phyloP scores from a whole-genome alignment of 37 sponge, comb jelly and placozoan genomes.

The Diacarnus erythraeanus region DNA sequence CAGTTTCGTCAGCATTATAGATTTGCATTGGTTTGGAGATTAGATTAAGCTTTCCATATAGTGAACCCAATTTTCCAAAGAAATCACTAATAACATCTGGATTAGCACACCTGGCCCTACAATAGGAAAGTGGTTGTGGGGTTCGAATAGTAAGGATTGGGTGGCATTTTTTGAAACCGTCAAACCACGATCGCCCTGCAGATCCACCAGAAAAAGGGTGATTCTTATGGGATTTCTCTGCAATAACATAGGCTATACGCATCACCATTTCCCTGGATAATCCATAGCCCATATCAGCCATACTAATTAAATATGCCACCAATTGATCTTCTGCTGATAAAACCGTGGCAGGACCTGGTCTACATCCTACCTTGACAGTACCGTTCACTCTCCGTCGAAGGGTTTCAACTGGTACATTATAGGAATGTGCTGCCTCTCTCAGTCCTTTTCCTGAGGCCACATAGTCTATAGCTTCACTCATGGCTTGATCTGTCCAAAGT shows the following conservation, averaged over 20 bases:
- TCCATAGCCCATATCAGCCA: conserved; percentile 59
- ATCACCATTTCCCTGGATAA: conserved; percentile 44
- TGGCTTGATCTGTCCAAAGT: conserved; percentile 38
- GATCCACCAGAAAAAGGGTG: conserved; percentile 46
- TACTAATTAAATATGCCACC: conserved; percentile 31
- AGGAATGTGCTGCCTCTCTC: conserved; percentile 35
- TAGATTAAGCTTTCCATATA: conserved; percentile 53
- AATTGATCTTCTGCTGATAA: conserved; percentile 42
- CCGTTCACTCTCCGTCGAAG: conserved; percentile 43
- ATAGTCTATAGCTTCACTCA: conserved; percentile 27
- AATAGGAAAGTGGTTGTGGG: conserved; percentile 59
- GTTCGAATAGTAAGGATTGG: conserved; percentile 25
- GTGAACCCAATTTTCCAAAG: conserved; percentile 47
- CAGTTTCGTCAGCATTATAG: conserved; percentile 52
- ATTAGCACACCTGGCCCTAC: conserved; percentile 36
- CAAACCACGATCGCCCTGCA: conserved; percentile 60
- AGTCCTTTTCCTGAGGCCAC: conserved; percentile 38
- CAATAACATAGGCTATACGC: conserved; percentile 38
- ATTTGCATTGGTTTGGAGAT: conserved; percentile 66
- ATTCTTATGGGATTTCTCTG: conserved; percentile 14
- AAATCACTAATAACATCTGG: conserved; percentile 39
- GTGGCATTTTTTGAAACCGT: conserved; percentile 29
- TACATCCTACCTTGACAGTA: conserved; percentile 25
- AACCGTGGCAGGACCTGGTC: conserved; percentile 51
- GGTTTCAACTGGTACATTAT: conserved; percentile 52